Evolutionary conservation across 2,888 invertebrate species (phyloP), one percentile per base, ranked within the genome.

Genomic region (Cepaea hortensis): DNA sequence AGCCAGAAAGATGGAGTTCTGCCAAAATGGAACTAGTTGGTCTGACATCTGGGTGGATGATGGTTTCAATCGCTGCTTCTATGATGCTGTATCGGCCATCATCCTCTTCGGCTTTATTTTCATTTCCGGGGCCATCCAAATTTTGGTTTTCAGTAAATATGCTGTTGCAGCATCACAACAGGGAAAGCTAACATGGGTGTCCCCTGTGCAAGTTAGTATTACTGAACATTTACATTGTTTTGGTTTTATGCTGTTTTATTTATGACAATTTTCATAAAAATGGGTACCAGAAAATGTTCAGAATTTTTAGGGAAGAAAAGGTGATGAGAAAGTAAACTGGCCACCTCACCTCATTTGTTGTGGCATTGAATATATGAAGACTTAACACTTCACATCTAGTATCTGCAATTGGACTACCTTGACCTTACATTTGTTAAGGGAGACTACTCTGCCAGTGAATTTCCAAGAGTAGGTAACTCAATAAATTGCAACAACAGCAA

Each of bases 31-130:
- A 9, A 91, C 91, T 18, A 89, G 88, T 65, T 91, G 93, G 86
- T 88, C 91, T 3, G 68, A 90, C 6, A 88, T 91, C 3, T 97
- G 97, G 97, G 95, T 96, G 81, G 95, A 97, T 92, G 96, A 97
- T 96, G 98, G 98, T 83, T 96, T 98, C 90, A 98, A 98, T 48
- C 92, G 91, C 20, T 99, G 98, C 95, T 98, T 98, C 94, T 96
- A 97, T 96, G 97, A 98, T 92, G 98, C 98, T 0, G 95, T 97
- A 70, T 96, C 97, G 0, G 96, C 96, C 4, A 95, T 96, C 3
- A 93, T 97, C 35, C 96, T 97, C 90, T 96, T 96, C 84, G 96
- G 96, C 48, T 97, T 98, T 92, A 95, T 98, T 15, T 93, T 97
- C 5, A 94, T 97, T 81, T 97, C 97, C 95, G 98, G 98, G 84